Evolutionary conservation across 2,797 vertebrate species (phyloP), one percentile per base, ranked within the genome.

Genomic region (Gymnothorax javanicus): DNA sequence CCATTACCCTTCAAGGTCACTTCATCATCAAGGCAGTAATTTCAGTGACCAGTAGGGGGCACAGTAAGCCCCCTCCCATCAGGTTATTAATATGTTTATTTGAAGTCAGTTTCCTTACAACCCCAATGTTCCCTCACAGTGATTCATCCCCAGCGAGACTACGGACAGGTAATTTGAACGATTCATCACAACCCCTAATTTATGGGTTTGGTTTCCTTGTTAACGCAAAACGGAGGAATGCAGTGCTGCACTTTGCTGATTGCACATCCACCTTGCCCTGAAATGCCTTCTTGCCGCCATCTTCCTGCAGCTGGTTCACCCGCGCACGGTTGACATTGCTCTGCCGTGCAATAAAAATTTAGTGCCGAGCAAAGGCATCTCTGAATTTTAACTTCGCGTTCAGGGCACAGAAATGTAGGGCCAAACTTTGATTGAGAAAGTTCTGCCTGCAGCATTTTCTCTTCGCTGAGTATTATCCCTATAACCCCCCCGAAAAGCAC

Each of bases 211-310:
- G 89, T 91, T 93, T 91, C 87, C 92, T 90, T 91, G 88, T 92
- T 91, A 91, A 92, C 93, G 90, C 92, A 91, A 94, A 94, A 86
- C 84, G 71, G 64, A 67, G 64, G 82, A 84, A 88, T 90, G 87
- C 91, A 67, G n/a, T 60, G 85, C 83, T 85, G 89, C 93, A 94
- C 92, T 95, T 94, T 90, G 87, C 92, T 94, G 93, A 95, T 94
- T 95, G 92, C 92, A 86, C 86, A 91, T 89, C 85, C 91, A 92
- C 89, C 93, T 69, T 52, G 90, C 84, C 69, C 84, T 89, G 88
- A 90, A 93, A 94, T 89, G 85, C 64, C 81, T 90, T 83, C 84
- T 84, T 43, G 5, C 33, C 12, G 33, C 33, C 2, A 50, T 43
- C 33, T 4, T 64, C 2, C 8, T 43, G 50, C 20, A 4, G 50